Conservation (phyloP, 2,888 invertebrate species). For the Drosophila ustulata region DNA sequence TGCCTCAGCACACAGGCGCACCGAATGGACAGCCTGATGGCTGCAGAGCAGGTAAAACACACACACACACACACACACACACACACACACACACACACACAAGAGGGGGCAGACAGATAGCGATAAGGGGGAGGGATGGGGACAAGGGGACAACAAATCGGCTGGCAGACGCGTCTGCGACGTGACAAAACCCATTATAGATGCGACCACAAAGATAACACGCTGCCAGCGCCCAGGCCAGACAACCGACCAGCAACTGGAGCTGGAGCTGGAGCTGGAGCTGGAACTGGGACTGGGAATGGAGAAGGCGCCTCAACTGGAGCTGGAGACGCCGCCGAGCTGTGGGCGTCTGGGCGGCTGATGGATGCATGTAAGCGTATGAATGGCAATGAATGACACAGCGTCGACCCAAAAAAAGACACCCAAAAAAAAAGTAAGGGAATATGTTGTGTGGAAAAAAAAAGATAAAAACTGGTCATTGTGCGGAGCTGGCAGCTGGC, state of each 20-base stretch:
- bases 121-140: not conserved
- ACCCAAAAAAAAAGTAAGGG: conserved; percentile 22
- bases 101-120: not conserved
- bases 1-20: conserved; percentile 69
- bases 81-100: not conserved
- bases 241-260: not conserved
- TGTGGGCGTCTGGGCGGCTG: conserved; percentile 15
- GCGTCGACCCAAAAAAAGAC: conserved; percentile 5
- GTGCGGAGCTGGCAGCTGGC: not conserved
- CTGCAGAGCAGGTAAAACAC: conserved; percentile 5
- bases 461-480: not conserved
- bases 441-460: not conserved
- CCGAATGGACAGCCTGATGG: conserved; percentile 29
- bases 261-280: too few species aligned
- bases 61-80: conserved; percentile 3
- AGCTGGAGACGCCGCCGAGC: not conserved
- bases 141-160: conserved; percentile 2
- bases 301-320: not conserved
- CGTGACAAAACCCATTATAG: conserved; percentile 85
- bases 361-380: conserved; percentile 40
- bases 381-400: conserved; percentile 44
- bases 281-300: not conserved
- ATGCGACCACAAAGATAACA: conserved; percentile 82
- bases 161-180: conserved; percentile 75
- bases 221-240: conserved; percentile 50